Evolutionary conservation across 2,113 vertebrate genomes (phyloP), one percentile per base, ranked within the genome.

Genomic region (Tangachromis dhanisi): DNA sequence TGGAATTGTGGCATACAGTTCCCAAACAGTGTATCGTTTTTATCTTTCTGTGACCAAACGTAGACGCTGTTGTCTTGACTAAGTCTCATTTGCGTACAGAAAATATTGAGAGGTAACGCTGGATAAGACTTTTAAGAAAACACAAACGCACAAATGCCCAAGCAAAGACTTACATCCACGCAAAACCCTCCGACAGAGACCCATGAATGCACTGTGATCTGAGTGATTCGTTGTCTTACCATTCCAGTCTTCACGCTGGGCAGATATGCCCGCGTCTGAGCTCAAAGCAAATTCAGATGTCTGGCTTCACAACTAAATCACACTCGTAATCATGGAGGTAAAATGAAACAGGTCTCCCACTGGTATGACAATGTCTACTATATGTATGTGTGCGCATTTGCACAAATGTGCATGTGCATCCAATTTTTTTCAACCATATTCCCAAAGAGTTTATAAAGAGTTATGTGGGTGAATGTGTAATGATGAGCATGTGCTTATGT

Each of bases 271-370:
- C 24, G 24, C 26, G 66, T 88, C 83, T 89, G 87, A 81, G 83
- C 81, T 85, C 29, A 33, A 68, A 87, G 61, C 54, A 83, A 92
- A 90, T 90, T 87, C 59, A 86, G 55, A 76, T 57, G 79, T 84
- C 63, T 55, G 82, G 51, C 80, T 82, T 57, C 47, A 84, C 59
- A 73, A 14, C 13, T 51, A 71, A 57, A 88, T 88, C 82, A 85
- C 82, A 68, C 85, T 80, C 38, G 55, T 85, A 85, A 92, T 83
- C 68, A 26, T n/a, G 51, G 51, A 88, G 57, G 86, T 68, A 31
- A 86, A 89, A 92, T 80, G 55, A 86, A 88, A 86, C 79, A 29
- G 47, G 63, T 90, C 59, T 88, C 89, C 85, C 79, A 68, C 80
- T 88, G 86, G 31, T 82, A 42, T 79, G 49, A 82, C 78, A 80